These are phyloP conservation scores for Sebastes alutus DNA, from an alignment of 2,797 vertebrate species.

Conservation along the genomic window DNA sequence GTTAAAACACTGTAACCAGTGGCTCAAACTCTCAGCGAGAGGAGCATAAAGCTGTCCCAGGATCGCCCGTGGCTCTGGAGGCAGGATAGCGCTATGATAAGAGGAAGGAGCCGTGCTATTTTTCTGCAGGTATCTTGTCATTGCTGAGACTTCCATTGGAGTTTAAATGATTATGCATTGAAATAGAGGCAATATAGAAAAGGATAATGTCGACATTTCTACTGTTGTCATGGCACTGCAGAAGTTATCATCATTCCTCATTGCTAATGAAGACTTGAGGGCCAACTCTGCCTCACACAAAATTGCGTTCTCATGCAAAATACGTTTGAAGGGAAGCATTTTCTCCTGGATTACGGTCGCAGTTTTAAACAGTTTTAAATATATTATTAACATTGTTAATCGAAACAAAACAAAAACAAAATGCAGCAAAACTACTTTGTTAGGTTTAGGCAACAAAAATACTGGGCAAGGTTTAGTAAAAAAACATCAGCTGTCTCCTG, in stretches of 20 bases:
- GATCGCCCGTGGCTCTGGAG: constrained; percentile 68
- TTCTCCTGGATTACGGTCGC: no score
- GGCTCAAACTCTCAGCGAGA: constrained; percentile 66
- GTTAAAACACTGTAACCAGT: constrained; percentile 85
- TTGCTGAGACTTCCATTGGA: constrained; percentile 27
- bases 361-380: no score
- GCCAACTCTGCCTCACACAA: accelerated
- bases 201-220: constrained; percentile 14
- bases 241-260: constrained; percentile 24
- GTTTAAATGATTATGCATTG: constrained; percentile 25
- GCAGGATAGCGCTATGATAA: constrained; percentile 48
- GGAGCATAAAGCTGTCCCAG: constrained; percentile 81
- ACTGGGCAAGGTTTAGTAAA: no score
- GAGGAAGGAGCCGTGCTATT: constrained; percentile 18
- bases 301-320: no score
- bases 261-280: constrained; percentile 4
- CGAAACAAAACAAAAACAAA: no score
- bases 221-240: neutral
- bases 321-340: no score
- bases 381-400: no score
- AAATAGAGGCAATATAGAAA: constrained; percentile 18
- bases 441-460: no score
- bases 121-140: constrained; percentile 44
- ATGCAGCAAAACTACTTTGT: no score
- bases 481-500: no score